These are phyloP conservation scores for Cephus pygmeus DNA, from an alignment of 2,888 invertebrate species.

Conservation along the genomic window DNA sequence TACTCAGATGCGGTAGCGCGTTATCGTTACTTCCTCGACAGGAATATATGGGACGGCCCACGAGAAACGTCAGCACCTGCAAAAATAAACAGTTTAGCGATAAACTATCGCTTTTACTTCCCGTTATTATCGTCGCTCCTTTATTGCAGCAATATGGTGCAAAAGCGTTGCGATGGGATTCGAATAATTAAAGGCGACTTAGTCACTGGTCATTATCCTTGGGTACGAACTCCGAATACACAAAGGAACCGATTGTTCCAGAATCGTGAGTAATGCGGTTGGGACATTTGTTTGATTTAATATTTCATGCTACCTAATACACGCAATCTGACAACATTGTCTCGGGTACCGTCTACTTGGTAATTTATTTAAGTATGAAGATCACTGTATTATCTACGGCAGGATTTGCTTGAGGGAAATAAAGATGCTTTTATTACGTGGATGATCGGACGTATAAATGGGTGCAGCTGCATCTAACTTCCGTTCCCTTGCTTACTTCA, in stretches of 20 bases:
- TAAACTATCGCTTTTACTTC: slow-evolving; percentile 46
- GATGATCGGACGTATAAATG: too few species aligned
- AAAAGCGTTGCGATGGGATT: background rate
- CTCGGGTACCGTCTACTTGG: background rate
- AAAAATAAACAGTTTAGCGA: slow-evolving; percentile 37
- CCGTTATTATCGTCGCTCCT: slow-evolving; percentile 12
- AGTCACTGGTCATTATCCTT: background rate
- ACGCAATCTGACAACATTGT: background rate
- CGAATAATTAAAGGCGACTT: background rate
- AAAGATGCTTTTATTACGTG: too few species aligned
- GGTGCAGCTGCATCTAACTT: too few species aligned
- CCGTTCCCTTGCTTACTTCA: too few species aligned
- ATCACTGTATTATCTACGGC: too few species aligned
- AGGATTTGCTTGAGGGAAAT: too few species aligned
- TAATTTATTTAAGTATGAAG: too few species aligned
- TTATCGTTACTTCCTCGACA: slow-evolving; percentile 26
- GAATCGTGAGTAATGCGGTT: slow-evolving; percentile 13
- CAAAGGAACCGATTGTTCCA: slow-evolving; percentile 18
- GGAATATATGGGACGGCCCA: slow-evolving; percentile 23
- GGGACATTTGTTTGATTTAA: background rate
- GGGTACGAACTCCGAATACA: slow-evolving; percentile 2
- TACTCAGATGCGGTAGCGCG: slow-evolving; percentile 36
- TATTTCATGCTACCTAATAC: background rate
- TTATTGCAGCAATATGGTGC: background rate
- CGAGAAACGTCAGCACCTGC: slow-evolving; percentile 30